phyloP scores from a whole-genome alignment of 2,797 vertebrate species.

The Toxotes lorentzi region DNA sequence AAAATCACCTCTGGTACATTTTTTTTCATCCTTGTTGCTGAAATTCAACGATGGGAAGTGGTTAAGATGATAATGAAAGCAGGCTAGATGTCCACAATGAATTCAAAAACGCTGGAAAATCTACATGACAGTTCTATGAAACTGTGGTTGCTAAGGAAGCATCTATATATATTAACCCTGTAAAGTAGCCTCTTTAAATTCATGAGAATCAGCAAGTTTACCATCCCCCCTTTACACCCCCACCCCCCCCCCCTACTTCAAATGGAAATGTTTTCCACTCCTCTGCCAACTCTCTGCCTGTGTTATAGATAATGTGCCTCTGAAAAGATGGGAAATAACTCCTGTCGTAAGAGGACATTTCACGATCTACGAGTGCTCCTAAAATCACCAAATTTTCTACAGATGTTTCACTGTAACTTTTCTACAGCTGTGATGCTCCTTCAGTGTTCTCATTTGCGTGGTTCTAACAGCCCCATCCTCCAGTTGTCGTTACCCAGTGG shows the following conservation, averaged over 20 bases:
- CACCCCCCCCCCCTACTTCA: constrained; percentile 33
- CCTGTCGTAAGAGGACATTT: constrained; percentile 47
- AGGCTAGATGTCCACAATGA: constrained; percentile 49
- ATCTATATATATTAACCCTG: constrained; percentile 82
- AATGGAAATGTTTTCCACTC: constrained; percentile 71
- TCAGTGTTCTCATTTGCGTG: not conserved
- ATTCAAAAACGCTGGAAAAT: constrained; percentile 62
- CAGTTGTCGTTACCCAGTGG: constrained; percentile 36
- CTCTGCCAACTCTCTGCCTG: constrained; percentile 54
- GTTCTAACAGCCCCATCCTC: constrained; percentile 20
- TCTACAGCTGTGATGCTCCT: constrained; percentile 4
- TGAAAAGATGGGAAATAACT: constrained; percentile 48
- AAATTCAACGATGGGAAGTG: constrained; percentile 44
- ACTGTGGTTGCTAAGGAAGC: constrained; percentile 71
- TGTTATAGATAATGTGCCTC: constrained; percentile 53
- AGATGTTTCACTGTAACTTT: constrained; percentile 32
- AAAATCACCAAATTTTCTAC: constrained; percentile 20
- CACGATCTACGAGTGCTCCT: constrained; percentile 37
- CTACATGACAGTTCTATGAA: constrained; percentile 66
- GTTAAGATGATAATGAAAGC: constrained; percentile 63
- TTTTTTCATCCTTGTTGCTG: constrained; percentile 45
- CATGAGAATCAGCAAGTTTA: constrained; percentile 80
- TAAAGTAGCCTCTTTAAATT: constrained; percentile 85
- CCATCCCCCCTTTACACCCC: constrained; percentile 3
- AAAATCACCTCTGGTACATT: constrained; percentile 32